Evolutionary conservation across 2,888 invertebrate genomes (phyloP), one percentile per base, ranked within the genome.

Genomic region (Cosmia trapezina): DNA sequence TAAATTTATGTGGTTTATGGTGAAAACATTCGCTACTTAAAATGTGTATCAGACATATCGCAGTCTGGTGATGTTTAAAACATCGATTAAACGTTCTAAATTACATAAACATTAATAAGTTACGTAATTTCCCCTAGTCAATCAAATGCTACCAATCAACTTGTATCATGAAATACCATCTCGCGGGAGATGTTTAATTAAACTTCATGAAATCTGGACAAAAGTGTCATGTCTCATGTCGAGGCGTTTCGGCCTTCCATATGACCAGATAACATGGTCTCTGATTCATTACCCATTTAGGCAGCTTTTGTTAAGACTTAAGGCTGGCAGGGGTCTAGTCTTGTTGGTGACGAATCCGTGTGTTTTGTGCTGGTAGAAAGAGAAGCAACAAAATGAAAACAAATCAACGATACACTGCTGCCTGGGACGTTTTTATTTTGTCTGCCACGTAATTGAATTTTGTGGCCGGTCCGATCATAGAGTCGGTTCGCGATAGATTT

Each of bases 371-470:
- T 85, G 82, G 86, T 89, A 87, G 86, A 86, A 91, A 85, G 86
- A 86, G 89, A 90, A 89, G 89, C 88, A 92, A 90, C 92, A 91
- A 91, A 92, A 89, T 90, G 91, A 92, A 94, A 94, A 94, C 94
- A 94, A 94, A 95, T 95, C 93, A 92, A 92, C 92, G 93, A 91
- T 92, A 92, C 92, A 89, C 89, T 90, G 86, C 89, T 89, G 90
- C 86, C 89, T 88, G 91, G 85, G 89, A 89, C 90, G 90, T 93
- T 95, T 95, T 95, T 94, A 94, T 94, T 94, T 95, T 93, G 93
- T 95, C 93, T 94, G 91, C 90, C 90, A 90, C 91, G 93, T 94
- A 94, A 95, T 95, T 94, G 94, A 95, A 95, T 95, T 95, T 92
- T 93, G 94, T 92, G 94, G 94, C 91, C 85, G 87, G 88, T 89